Conservation (phyloP, 2,888 invertebrate genomes). For the Zygaena filipendulae region DNA sequence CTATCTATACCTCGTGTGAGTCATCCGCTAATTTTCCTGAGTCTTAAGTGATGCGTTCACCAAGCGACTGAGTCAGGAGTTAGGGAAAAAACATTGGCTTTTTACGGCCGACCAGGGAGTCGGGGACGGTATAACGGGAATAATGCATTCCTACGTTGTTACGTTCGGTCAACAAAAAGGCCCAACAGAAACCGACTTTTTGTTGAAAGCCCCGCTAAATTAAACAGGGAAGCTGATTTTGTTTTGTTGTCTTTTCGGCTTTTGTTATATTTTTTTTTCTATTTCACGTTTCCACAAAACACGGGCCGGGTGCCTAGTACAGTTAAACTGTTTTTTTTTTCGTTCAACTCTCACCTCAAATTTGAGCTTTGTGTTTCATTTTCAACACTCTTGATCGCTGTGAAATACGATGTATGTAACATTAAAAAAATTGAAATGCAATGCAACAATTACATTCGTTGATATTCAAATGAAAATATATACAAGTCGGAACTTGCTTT, state of each 20-base stretch:
- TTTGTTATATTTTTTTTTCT: constrained; percentile 32
- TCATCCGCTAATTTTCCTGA: constrained; percentile 30
- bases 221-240: constrained; percentile 60
- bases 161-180: constrained; percentile 56
- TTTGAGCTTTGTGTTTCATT: background rate
- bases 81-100: constrained; percentile 34
- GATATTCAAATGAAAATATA: constrained; percentile 22
- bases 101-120: constrained; percentile 34
- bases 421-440: background rate
- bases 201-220: constrained; percentile 59
- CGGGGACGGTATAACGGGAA: constrained; percentile 44
- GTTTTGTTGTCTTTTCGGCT: constrained; percentile 28
- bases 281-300: constrained; percentile 34
- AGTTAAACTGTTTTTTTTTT: constrained; percentile 10
- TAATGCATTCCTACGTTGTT: constrained; percentile 59
- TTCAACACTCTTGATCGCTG: no score
- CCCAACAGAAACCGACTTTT: constrained; percentile 49
- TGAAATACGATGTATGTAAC: background rate
- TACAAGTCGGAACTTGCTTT: constrained; percentile 32
- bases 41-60: constrained; percentile 24
- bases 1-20: constrained; percentile 21
- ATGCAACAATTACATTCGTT: constrained; percentile 4
- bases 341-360: background rate
- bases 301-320: constrained; percentile 17
- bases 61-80: constrained; percentile 30